Percentiles rank a stretch among this genome's conserved stretches.
phyloP scores from a whole-genome alignment of 1,140 invertebrate genomes.

The Drosophila sechellia region DNA sequence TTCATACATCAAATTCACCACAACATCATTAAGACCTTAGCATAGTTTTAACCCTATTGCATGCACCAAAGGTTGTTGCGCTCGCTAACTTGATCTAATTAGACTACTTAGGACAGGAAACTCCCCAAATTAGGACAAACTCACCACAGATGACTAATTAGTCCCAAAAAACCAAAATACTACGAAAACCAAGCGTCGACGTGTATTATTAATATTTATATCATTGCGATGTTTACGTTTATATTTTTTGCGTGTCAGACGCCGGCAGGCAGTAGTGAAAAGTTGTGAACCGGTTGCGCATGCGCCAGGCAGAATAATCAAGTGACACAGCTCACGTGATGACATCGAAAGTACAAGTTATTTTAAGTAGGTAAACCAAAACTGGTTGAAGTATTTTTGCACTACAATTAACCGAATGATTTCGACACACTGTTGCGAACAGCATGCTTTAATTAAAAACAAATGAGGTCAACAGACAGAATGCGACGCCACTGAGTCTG shows the following conservation, averaged over 20 bases:
- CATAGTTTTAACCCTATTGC: neutral
- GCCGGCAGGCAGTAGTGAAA: constrained; percentile 20
- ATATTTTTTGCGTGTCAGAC: constrained; percentile 30
- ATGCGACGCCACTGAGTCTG: constrained; percentile 24
- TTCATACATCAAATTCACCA: neutral
- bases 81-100: constrained; percentile 17
- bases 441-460: constrained; percentile 1
- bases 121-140: neutral
- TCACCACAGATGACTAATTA: neutral
- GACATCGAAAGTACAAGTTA: constrained; percentile 1
- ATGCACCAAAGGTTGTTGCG: neutral
- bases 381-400: constrained; percentile 28
- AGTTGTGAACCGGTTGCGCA: constrained; percentile 52
- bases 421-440: constrained; percentile 13
- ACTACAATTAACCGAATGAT: constrained; percentile 13
- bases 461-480: constrained; percentile 16
- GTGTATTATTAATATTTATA: constrained; percentile 19
- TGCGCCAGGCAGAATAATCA: constrained; percentile 35
- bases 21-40: neutral
- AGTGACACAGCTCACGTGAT: constrained; percentile 46
- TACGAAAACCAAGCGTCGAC: too few species aligned
- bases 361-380: constrained; percentile 8
- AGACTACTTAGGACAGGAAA: neutral
- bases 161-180: neutral
- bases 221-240: constrained; percentile 5